These are phyloP conservation scores for Drosophila kepulauana DNA, from an alignment of 1,140 invertebrate genomes.

Conservation along the genomic window DNA sequence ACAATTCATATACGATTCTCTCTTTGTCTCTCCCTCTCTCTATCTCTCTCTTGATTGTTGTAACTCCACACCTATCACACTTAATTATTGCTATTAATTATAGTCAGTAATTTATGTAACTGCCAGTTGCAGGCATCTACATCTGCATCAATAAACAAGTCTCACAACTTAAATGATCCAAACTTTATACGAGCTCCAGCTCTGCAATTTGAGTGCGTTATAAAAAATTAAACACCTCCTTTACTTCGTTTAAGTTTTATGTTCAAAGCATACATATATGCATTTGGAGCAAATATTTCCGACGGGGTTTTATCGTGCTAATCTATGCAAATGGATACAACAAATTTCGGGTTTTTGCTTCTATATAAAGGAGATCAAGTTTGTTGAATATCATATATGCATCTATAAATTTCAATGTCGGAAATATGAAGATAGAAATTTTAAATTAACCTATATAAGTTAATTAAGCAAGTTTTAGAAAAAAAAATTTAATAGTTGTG, in stretches of 20 bases:
- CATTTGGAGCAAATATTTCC: not conserved
- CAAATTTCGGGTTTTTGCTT: not conserved
- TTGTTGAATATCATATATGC: not conserved
- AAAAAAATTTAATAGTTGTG: no score
- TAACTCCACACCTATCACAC: conserved; percentile 6
- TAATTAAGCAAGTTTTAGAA: no score
- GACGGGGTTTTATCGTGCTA: not conserved
- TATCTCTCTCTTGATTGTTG: not conserved
- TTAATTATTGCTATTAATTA: conserved; percentile 4
- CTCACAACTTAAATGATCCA: not conserved
- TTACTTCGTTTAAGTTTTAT: conserved; percentile 2
- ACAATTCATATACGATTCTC: not conserved
- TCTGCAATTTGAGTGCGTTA: conserved; percentile 1
- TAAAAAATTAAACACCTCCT: not conserved
- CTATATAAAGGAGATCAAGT: not conserved
- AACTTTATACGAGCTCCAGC: not conserved
- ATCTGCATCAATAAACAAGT: not conserved
- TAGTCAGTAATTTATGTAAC: conserved; percentile 1
- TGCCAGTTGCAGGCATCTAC: not conserved
- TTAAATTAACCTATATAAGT: no score
- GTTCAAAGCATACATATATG: not conserved
- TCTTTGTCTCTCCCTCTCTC: no score
- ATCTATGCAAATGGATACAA: not conserved
- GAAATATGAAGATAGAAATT: no score
- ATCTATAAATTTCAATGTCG: not conserved